These are phyloP conservation scores for Ornithoptera alexandrae DNA, from an alignment of 2,888 invertebrate genomes.

Conservation along the genomic window DNA sequence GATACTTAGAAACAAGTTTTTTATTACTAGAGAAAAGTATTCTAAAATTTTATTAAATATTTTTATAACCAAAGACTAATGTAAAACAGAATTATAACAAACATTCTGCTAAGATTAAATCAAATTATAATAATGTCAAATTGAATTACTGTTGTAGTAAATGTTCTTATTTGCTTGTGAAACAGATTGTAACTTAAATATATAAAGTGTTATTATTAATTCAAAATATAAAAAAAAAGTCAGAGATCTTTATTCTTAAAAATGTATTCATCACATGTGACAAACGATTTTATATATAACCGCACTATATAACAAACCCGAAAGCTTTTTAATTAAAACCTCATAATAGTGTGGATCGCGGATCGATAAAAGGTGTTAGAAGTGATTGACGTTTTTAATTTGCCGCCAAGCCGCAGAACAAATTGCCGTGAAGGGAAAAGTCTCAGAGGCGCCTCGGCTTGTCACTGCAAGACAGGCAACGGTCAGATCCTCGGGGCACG, in stretches of 20 bases:
- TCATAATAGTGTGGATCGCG: slow-evolving; percentile 65
- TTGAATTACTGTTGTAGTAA: neutral
- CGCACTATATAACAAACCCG: neutral
- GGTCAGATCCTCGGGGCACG: slow-evolving; percentile 42
- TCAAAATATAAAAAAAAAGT: too few species aligned
- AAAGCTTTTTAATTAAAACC: slow-evolving; percentile 63
- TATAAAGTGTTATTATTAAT: too few species aligned
- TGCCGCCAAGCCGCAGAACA: slow-evolving; percentile 38
- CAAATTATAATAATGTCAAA: neutral
- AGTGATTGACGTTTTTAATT: slow-evolving; percentile 75
- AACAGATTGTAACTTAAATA: too few species aligned
- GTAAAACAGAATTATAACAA: too few species aligned
- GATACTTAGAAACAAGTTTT: neutral
- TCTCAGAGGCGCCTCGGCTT: slow-evolving; percentile 43
- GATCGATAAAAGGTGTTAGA: slow-evolving; percentile 65
- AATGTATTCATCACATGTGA: slow-evolving; percentile 4
- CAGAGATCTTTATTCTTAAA: neutral
- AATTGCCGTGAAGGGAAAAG: slow-evolving; percentile 36
- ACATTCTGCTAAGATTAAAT: too few species aligned
- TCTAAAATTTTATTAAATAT: too few species aligned
- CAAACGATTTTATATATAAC: neutral
- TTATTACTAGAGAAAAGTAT: too few species aligned
- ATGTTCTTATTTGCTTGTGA: neutral
- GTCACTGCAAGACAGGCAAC: slow-evolving; percentile 45
- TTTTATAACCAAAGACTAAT: too few species aligned